Percentiles rank a stretch among this genome's conserved stretches.
Conservation (phyloP, 2,113 vertebrate genomes). For the Coregonus clupeaformis region DNA sequence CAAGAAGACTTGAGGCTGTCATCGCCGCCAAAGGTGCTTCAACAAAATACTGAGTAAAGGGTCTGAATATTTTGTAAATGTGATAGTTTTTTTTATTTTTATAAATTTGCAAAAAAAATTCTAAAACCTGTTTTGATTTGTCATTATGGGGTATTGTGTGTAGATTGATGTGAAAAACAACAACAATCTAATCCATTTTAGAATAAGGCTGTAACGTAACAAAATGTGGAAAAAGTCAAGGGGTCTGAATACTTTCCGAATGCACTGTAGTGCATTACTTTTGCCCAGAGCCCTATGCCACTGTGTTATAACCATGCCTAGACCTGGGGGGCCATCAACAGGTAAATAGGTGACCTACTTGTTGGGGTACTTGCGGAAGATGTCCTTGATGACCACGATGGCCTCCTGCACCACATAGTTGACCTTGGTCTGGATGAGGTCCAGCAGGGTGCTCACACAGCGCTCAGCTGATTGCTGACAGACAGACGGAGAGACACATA, state of each 20-base stretch:
- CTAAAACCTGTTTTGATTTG: constrained; percentile 74
- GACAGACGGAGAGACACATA: constrained; percentile 31
- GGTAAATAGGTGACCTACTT: constrained; percentile 77
- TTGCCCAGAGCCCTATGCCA: constrained; percentile 96
- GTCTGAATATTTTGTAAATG: constrained; percentile 98
- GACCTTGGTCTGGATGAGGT: constrained; percentile 98
- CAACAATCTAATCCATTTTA: too few species aligned
- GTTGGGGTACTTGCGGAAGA: constrained; percentile 99
- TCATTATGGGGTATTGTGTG: too few species aligned
- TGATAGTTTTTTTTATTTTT: too few species aligned
- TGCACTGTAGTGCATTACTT: too few species aligned
- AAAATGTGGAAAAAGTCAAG: too few species aligned
- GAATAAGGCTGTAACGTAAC: too few species aligned
- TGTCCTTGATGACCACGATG: constrained; percentile 98
- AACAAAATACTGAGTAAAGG: background rate
- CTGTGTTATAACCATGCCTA: constrained; percentile 30
- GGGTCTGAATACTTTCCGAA: too few species aligned
- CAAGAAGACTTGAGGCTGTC: too few species aligned
- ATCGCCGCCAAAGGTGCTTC: too few species aligned
- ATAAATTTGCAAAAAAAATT: too few species aligned
- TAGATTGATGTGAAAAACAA: too few species aligned
- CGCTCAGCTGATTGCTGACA: constrained; percentile 98
- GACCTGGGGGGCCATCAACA: constrained; percentile 31
- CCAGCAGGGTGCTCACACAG: constrained; percentile 93
- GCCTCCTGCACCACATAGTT: constrained; percentile 98